Base-by-base conservation (phyloP, 2,797 vertebrate genomes). In the Trematomus bernacchii region DNA sequence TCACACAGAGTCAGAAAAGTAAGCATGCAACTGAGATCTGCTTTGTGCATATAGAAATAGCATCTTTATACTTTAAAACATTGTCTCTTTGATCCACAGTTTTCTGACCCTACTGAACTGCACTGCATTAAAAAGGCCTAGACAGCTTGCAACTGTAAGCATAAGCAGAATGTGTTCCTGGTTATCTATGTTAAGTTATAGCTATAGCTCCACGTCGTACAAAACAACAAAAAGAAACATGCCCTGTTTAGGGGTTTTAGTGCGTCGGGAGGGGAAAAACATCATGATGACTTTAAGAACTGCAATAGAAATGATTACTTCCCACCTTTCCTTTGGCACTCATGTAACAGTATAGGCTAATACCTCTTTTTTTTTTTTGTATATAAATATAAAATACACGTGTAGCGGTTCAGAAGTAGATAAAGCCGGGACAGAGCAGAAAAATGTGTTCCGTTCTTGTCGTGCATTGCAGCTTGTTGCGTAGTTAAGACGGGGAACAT, bases 321-420 rank as follows among this genome's bases (percentile, higher is more conserved):
- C 85, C 77, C 83, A 84, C 73, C 74, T 88, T 78, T 87, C 90
- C 89, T 94, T 95, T 95, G 95, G 94, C 95, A 94, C 94, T 92
- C 82, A 60, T 88, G 91, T 90, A 88, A 92, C 87, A 84, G 91
- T 81, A 84, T 64, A 37, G 33, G 33, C 33, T 37, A 90, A 85
- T 65, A 84, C 81, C 66, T 63, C 71, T 77, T 79, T 73, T 62
- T 82, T 82, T 74, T 71, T 73, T 83, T 59, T 73, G 80, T 89
- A 86, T 90, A 91, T 80, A 93, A 90, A 89, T 84, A 86, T 81
- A 85, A 88, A 86, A 79, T 85, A 85, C 80, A 89, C 53, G 44
- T 78, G 46, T 85, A 88, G 88, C 87, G 73, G 67, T 82, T 91
- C 80, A 92, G 83, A 88, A 92, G 73, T 82, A 88, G 86, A 83